phyloP scores from a whole-genome alignment of 35 echinoderm and acorn worm species.

The Nesometra sesokonis region DNA sequence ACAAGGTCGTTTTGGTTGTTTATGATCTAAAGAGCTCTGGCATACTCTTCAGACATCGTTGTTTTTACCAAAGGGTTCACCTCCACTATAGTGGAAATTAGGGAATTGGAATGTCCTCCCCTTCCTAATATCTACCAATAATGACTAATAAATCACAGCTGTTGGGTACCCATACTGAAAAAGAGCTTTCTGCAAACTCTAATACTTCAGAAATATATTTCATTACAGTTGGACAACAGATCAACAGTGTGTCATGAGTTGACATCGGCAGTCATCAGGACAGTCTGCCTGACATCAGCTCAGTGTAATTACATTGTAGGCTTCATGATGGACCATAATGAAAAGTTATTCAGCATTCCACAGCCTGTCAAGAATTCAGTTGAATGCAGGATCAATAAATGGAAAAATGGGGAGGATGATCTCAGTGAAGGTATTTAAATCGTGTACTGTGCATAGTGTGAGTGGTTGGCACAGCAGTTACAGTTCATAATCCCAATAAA shows the following conservation, averaged over 20 bases:
- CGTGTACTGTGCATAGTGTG: neutral
- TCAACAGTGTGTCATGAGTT: conserved; percentile 47
- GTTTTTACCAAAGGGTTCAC: no score
- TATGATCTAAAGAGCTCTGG: no score
- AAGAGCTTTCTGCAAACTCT: no score
- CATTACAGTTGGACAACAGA: conserved; percentile 62
- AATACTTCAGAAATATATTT: neutral
- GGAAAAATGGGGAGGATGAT: conserved; percentile 33
- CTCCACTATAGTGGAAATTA: no score
- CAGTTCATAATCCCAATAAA: no score
- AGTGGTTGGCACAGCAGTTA: neutral
- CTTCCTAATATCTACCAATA: no score
- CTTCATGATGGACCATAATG: conserved; percentile 72
- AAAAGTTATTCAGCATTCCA: conserved; percentile 54
- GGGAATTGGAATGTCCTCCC: no score
- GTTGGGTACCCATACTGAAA: no score
- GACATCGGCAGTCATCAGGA: conserved; percentile 36
- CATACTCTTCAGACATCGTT: no score
- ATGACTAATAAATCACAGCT: no score
- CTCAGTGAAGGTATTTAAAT: conserved; percentile 23
- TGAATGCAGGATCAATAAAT: conserved; percentile 16
- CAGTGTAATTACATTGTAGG: conserved; percentile 74
- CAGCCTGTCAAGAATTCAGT: conserved; percentile 25
- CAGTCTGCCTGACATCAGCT: conserved; percentile 36
- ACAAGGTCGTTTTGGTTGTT: no score